These are phyloP conservation scores for Phyllopteryx taeniolatus DNA, from an alignment of 2,113 vertebrate species.

Conservation along the genomic window DNA sequence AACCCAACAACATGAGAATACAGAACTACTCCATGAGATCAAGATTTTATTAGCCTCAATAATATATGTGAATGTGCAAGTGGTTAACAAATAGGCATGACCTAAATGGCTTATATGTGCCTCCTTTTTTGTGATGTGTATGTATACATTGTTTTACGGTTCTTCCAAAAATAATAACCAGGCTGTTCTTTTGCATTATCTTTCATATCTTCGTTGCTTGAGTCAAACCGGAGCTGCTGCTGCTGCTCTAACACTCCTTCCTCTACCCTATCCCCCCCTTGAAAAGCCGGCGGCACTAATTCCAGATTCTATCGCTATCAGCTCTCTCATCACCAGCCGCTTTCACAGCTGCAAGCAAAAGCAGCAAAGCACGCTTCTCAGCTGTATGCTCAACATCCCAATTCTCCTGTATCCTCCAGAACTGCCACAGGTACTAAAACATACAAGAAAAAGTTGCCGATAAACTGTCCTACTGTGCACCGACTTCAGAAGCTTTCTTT, in stretches of 20 bases:
- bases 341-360: conserved; percentile 38
- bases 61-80: neutral
- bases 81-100: neutral
- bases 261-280: conserved; percentile 13
- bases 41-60: neutral
- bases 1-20: neutral
- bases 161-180: neutral
- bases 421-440: neutral
- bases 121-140: neutral
- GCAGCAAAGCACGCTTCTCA: conserved; percentile 24
- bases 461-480: neutral
- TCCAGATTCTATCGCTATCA: conserved; percentile 30
- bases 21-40: too few relatives aligned
- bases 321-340: conserved; percentile 36
- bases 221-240: conserved; percentile 15
- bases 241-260: conserved; percentile 31
- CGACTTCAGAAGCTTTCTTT: neutral
- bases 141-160: neutral
- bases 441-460: neutral
- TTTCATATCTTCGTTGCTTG: neutral
- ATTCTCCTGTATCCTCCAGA: conserved; percentile 12
- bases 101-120: too few relatives aligned
- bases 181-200: neutral
- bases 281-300: conserved; percentile 56
- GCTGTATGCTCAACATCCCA: conserved; percentile 17